Base-by-base conservation (phyloP, 2,113 vertebrate genomes). In the Corythornis cristatus region DNA sequence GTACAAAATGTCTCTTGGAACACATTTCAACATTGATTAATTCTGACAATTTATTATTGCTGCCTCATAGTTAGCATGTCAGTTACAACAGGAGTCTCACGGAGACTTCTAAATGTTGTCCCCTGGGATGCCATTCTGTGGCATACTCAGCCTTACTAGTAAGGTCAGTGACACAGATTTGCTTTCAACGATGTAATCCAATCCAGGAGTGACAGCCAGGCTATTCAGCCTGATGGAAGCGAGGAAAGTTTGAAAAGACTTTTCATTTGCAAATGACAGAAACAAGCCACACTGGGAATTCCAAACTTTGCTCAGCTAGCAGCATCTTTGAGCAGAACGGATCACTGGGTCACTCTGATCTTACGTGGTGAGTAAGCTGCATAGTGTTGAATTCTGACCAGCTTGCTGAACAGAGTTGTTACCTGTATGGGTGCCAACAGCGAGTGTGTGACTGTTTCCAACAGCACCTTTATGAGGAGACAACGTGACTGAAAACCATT, bases 111-210 rank as follows among this genome's bases (percentile, higher is more conserved):
- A 87, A 92, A 85, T 85, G 8, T 60, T 90, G 54, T 90, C 89
- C 31, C 17, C 37, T 85, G 71, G 74, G 86, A 93, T 77, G 78
- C 91, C 33, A 85, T 92, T 94, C 51, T 1, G 21, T 80, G 46
- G 68, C 64, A 91, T 83, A 60, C 23, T 93, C 83, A 93, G 77
- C 71, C 42, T 93, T 70, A 54, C 42, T 90, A 64, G 78, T 92
- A 95, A 92, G 81, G 84, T 96, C 94, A 92, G 54, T 77, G 81
- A 87, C 89, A 95, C 42, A 85, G 78, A 95, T 93, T 93, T 95
- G 89, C 42, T 89, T 95, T 87, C 81, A 87, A 93, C 80, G 73
- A 26, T 81, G 70, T 96, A 84, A 89, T 82, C 74, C 62, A 82
- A 50, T 54, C 46, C 70, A 94, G 86, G 84, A 89, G 60, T 92